Conservation (phyloP, 2,113 vertebrate species). For the Platysteira castanea region DNA sequence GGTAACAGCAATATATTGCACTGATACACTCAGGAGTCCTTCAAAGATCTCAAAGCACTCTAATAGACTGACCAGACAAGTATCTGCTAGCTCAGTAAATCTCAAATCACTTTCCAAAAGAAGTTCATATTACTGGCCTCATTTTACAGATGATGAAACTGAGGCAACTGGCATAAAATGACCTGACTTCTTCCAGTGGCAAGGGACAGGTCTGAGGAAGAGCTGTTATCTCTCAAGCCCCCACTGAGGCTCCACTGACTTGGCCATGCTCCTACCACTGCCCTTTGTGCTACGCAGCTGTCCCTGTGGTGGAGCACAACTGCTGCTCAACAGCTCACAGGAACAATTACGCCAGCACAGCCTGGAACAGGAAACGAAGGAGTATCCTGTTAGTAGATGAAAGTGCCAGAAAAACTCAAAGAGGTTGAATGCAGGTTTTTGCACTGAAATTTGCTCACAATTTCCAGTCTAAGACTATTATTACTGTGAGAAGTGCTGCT, state of each 20-base stretch:
- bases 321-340: background rate
- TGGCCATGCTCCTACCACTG: background rate
- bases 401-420: background rate
- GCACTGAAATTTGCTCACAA: background rate
- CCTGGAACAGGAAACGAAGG: background rate
- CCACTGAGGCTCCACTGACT: background rate
- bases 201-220: background rate
- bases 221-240: background rate
- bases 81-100: slow-evolving; percentile 28
- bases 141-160: slow-evolving; percentile 33
- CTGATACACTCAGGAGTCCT: background rate
- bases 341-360: background rate
- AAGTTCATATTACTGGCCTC: slow-evolving; percentile 33
- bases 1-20: background rate
- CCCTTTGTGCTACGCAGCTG: slow-evolving; percentile 21
- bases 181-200: background rate
- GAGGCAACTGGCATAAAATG: slow-evolving; percentile 9
- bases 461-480: background rate
- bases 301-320: background rate
- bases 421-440: background rate
- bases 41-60: slow-evolving; percentile 11
- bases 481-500: background rate
- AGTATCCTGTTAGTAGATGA: background rate
- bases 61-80: background rate
- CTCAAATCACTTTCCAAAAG: slow-evolving; percentile 33